Evolutionary conservation across 2,113 vertebrate species (phyloP).

Genomic region (Seriola rivoliana): DNA sequence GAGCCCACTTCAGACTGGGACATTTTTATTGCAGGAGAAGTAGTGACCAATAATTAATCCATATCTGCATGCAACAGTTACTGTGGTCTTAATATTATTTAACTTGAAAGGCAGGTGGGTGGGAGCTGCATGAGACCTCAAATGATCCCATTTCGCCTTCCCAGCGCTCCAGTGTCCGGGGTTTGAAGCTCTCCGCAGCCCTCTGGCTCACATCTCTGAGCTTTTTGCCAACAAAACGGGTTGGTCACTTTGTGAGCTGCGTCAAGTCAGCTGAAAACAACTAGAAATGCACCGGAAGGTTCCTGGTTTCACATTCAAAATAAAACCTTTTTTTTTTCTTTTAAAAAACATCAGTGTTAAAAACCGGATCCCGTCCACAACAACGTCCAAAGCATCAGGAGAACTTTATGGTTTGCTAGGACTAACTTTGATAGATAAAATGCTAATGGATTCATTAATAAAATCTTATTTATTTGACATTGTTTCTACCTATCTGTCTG

Average conservation of each 20-base stretch:
- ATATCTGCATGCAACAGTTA: background rate
- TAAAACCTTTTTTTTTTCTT: slow-evolving; percentile 26
- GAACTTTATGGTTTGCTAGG: too few relatives aligned
- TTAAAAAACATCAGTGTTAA: background rate
- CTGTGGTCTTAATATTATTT: background rate
- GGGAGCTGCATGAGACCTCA: background rate
- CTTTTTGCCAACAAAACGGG: slow-evolving; percentile 9
- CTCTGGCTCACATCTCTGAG: slow-evolving; percentile 30
- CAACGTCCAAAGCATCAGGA: too few relatives aligned
- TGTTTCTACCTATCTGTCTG: too few relatives aligned
- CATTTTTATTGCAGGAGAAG: background rate
- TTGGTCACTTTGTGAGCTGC: slow-evolving; percentile 27
- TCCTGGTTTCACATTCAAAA: background rate
- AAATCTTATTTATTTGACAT: too few relatives aligned
- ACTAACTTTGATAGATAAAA: too few relatives aligned
- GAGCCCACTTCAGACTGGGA: background rate
- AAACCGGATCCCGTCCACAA: too few relatives aligned
- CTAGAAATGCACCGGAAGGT: slow-evolving; percentile 7
- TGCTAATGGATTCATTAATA: too few relatives aligned
- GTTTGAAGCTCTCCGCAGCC: slow-evolving; percentile 58
- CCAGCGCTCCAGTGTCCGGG: slow-evolving; percentile 57
- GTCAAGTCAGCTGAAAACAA: slow-evolving; percentile 9
- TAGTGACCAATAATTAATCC: too few relatives aligned
- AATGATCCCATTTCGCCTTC: slow-evolving; percentile 13
- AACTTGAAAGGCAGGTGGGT: background rate